phyloP scores from a whole-genome alignment of 2,888 invertebrate species.

The Gymnosoma rotundatum region DNA sequence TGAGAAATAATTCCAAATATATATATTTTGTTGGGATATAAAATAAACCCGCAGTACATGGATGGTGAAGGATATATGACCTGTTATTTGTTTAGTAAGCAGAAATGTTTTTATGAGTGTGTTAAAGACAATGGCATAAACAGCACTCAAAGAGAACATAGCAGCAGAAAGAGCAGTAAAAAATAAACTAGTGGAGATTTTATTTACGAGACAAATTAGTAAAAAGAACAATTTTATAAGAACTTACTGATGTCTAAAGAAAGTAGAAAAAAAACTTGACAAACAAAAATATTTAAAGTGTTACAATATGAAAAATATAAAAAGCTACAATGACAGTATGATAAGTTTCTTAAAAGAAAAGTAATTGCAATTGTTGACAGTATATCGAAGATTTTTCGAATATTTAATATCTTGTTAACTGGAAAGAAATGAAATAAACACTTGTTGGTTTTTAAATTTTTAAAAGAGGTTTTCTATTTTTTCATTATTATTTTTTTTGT shows the following conservation, averaged over 20 bases:
- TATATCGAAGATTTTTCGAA: no score
- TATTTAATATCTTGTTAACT: no score
- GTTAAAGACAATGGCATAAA: slow-evolving; percentile 45
- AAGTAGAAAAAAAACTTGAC: neutral
- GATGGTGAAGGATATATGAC: slow-evolving; percentile 24
- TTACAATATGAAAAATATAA: no score
- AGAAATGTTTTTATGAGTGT: slow-evolving; percentile 31
- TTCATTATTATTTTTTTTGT: no score
- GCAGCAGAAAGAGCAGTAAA: neutral
- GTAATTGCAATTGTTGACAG: no score
- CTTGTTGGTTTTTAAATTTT: no score
- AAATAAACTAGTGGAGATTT: slow-evolving; percentile 52
- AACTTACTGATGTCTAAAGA: neutral
- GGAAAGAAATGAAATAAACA: no score
- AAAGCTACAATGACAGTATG: no score
- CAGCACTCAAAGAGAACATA: slow-evolving; percentile 4
- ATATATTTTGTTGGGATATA: slow-evolving; percentile 8
- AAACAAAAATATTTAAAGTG: no score
- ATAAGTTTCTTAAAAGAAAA: no score
- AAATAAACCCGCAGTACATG: slow-evolving; percentile 13
- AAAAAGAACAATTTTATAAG: slow-evolving; percentile 27
- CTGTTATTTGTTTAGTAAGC: slow-evolving; percentile 7
- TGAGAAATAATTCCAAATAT: neutral
- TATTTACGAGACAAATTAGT: slow-evolving; percentile 62
- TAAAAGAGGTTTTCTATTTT: no score